Percentiles rank a stretch among this genome's conserved stretches.
phyloP scores from a whole-genome alignment of 2,797 vertebrate genomes.

The Helicolenus hilgendorfi region DNA sequence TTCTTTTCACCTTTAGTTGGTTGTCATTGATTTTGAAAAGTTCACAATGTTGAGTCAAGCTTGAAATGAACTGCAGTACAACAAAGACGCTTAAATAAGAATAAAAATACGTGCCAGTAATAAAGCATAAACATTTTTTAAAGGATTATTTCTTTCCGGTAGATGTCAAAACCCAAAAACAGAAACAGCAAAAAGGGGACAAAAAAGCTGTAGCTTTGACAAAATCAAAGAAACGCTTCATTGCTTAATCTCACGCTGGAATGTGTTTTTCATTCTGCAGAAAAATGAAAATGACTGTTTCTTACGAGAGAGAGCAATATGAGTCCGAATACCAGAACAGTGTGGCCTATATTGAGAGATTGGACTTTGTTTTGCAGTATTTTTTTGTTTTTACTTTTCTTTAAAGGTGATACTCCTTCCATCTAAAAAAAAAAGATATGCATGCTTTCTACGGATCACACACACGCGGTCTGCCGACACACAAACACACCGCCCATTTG shows the following conservation, averaged over 20 bases:
- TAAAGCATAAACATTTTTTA: background rate
- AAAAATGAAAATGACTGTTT: background rate
- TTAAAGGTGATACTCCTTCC: background rate
- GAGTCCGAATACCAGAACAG: background rate
- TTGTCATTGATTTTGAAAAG: background rate
- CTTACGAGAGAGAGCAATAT: background rate
- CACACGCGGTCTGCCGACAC: background rate
- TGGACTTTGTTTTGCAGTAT: background rate
- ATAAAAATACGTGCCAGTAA: slow-evolving; percentile 14
- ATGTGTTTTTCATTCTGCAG: slow-evolving; percentile 24
- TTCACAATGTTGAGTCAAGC: background rate
- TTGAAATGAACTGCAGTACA: background rate
- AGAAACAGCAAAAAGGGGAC: slow-evolving; percentile 7
- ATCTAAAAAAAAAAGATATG: slow-evolving; percentile 12
- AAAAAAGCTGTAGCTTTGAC: background rate
- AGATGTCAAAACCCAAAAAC: slow-evolving; percentile 16
- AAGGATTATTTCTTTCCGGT: slow-evolving; percentile 10
- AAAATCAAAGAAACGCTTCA: background rate
- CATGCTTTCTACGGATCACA: background rate
- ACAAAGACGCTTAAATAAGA: background rate
- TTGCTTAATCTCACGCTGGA: slow-evolving; percentile 24
- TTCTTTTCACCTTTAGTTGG: background rate
- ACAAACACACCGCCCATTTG: slow-evolving; percentile 25
- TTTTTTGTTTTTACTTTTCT: background rate
- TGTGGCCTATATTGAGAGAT: background rate